Conservation (phyloP, 2,113 vertebrate species). For the Leucosticte australis region DNA sequence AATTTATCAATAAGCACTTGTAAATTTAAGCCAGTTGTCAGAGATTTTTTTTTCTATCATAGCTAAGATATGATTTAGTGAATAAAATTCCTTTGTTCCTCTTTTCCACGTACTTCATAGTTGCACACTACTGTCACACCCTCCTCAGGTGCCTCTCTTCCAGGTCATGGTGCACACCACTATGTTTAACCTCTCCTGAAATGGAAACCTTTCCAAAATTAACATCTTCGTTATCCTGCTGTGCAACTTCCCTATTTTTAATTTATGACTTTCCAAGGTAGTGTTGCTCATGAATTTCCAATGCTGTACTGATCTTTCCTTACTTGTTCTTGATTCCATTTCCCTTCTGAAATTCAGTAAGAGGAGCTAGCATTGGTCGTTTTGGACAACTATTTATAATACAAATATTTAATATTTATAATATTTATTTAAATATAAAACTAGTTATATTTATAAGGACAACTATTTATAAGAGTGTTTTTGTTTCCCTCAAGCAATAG, state of each 20-base stretch:
- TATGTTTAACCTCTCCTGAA: not conserved
- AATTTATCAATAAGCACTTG: not conserved
- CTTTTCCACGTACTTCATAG: not conserved
- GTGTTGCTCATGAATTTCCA: not conserved
- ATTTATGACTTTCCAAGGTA: not conserved
- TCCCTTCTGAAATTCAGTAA: not conserved
- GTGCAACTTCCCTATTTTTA: not conserved
- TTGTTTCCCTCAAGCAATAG: not conserved
- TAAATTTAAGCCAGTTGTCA: not conserved
- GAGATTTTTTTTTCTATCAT: not conserved
- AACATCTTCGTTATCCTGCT: not conserved
- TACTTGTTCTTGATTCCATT: not conserved
- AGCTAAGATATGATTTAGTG: not conserved
- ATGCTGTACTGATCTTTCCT: not conserved
- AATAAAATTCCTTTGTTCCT: not conserved
- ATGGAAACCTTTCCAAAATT: not conserved
- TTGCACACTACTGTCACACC: fast-evolving
- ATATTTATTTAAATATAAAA: too few species aligned
- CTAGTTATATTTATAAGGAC: not conserved
- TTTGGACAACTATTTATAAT: not conserved
- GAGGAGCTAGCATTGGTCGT: not conserved
- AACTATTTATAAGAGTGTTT: not conserved
- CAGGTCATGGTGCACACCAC: not conserved
- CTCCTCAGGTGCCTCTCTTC: not conserved
- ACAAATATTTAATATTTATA: too few species aligned